Percentiles rank a stretch among this genome's conserved stretches.
phyloP scores from a whole-genome alignment of 1,140 invertebrate species.

The Papilio helenus region DNA sequence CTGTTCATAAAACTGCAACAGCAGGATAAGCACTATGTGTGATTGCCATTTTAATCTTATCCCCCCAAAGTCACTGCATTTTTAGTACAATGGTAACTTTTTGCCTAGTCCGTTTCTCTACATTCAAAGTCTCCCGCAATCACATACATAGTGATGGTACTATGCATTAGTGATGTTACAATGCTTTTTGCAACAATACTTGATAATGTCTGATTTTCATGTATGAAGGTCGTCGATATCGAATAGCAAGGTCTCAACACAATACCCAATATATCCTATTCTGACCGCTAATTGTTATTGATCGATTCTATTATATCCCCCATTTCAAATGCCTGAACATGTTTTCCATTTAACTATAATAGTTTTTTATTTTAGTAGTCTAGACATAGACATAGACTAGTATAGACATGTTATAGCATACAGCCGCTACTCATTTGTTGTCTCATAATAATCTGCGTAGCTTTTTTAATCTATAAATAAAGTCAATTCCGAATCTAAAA shows the following conservation, averaged over 20 bases:
- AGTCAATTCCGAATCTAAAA: too few relatives aligned
- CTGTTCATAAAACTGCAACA: too few relatives aligned
- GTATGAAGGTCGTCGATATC: slow-evolving; percentile 23
- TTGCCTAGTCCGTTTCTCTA: background rate
- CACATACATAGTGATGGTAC: background rate
- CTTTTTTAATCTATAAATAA: too few relatives aligned
- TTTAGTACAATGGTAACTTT: background rate
- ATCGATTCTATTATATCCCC: slow-evolving; percentile 3
- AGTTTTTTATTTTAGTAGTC: background rate
- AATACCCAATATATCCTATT: slow-evolving; percentile 35
- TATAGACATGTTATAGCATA: background rate
- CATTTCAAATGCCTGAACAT: background rate
- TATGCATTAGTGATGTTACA: slow-evolving; percentile 21
- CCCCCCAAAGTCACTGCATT: background rate
- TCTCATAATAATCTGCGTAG: background rate
- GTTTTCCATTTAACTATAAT: background rate
- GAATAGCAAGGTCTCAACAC: slow-evolving; percentile 35
- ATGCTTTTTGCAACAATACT: background rate
- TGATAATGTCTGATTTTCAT: background rate
- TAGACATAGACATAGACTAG: too few relatives aligned
- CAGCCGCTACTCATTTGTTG: too few relatives aligned
- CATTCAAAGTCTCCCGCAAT: background rate
- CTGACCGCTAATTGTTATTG: slow-evolving; percentile 27
- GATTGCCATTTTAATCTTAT: background rate
- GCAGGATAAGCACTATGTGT: too few relatives aligned